Evolutionary conservation across 2,113 vertebrate genomes (phyloP).

Genomic region (Kryptolebias marmoratus): DNA sequence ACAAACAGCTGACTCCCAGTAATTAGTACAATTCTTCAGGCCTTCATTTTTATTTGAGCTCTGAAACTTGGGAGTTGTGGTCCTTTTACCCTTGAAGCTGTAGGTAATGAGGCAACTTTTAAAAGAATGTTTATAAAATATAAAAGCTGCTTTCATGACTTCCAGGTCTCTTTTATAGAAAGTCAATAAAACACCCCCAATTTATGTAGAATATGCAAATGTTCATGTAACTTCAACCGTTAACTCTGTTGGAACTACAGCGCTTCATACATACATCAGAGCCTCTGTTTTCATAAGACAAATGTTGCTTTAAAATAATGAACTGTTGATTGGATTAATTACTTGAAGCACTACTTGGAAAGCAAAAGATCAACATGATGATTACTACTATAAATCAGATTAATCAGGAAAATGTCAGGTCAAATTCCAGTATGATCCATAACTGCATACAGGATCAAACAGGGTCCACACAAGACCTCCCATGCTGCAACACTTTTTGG

Average conservation of each 20-base stretch:
- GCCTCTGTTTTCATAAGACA: slow-evolving; percentile 45
- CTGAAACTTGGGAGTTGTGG: slow-evolving; percentile 8
- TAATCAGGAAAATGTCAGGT: slow-evolving; percentile 52
- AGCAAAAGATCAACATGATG: slow-evolving; percentile 54
- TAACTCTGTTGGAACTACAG: slow-evolving; percentile 35
- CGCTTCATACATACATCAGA: slow-evolving; percentile 10
- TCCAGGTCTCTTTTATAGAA: background rate
- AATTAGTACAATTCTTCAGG: slow-evolving; percentile 74
- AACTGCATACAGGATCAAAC: slow-evolving; percentile 45
- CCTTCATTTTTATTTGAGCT: slow-evolving; percentile 56
- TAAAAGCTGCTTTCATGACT: background rate
- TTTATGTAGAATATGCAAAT: slow-evolving; percentile 32
- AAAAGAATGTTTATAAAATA: background rate
- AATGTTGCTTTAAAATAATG: slow-evolving; percentile 47
- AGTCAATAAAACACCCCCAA: background rate
- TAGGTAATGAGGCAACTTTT: background rate
- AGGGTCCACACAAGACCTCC: slow-evolving; percentile 53
- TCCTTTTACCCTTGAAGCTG: background rate
- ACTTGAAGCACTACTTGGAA: slow-evolving; percentile 33
- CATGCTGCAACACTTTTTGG: slow-evolving; percentile 46
- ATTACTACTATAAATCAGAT: slow-evolving; percentile 69
- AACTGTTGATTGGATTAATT: slow-evolving; percentile 58
- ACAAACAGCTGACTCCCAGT: slow-evolving; percentile 75
- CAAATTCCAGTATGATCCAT: slow-evolving; percentile 46
- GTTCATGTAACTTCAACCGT: slow-evolving; percentile 26